Base-by-base conservation (phyloP, 1,140 invertebrate genomes). In the Drosophila oshimai region DNA sequence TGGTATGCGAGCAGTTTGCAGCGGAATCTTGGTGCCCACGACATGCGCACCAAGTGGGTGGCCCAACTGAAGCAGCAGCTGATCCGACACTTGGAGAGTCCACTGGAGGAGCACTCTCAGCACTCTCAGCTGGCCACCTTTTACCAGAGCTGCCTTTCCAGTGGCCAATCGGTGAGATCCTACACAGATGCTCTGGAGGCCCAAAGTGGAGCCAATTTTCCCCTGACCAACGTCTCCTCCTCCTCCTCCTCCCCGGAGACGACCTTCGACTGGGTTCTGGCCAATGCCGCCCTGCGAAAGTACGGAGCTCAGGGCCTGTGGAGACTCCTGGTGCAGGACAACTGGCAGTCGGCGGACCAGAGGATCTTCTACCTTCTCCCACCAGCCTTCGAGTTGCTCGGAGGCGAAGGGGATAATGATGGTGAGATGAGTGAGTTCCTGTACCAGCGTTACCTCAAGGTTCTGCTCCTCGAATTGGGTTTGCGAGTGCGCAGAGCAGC, bases 271-370 rank as follows among this genome's bases (percentile, higher is more conserved):
- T 89, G 84, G 84, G 5, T 57, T 2, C 13, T 50, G 12, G 70
- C 67, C 31, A 64, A 54, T 15, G 89, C 80, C 0, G 74, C 54
- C 0, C 18, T 90, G 39, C 74, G 89, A 0, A 73, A 51, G 6
- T 80, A 65, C 13, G 89, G 89, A 1, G 80, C 68, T 6, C 71
- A 83, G 4, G 60, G 80, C 1, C 7, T 90, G 0, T 89, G 86
- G 74, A 64, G 77, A 0, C 49, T 87, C 0, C 2, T 73, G 0
- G 67, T 89, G 0, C 74, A 87, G 31, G 31, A 78, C 17, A 90
- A 90, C 6, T 90, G 89, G 89, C 89, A 90, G 58, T 65, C 64
- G 6, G 65, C 69, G 0, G 89, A 90, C 4, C 84, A 90, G 31
- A 47, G 29, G 0, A 65, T 90, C 18, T 76, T 90, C 44, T 90